A percentile compares a stretch with the other conserved stretches of the same genome.
These are phyloP conservation scores for Aricia artaxerxes DNA, from an alignment of 2,888 invertebrate genomes.

Conservation along the genomic window DNA sequence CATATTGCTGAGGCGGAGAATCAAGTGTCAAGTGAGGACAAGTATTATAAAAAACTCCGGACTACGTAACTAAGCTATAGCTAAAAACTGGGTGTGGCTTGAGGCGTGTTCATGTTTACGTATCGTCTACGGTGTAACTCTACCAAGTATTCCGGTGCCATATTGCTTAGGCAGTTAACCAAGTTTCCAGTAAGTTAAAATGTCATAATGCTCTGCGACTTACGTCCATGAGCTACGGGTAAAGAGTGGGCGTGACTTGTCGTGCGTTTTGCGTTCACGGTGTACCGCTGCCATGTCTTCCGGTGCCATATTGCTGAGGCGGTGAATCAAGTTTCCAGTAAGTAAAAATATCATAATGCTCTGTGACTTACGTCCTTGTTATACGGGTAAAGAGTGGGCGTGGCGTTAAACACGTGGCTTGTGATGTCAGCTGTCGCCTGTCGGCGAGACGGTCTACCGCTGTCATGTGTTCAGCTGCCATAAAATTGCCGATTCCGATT, in stretches of 20 bases:
- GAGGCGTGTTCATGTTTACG: constrained; percentile 92
- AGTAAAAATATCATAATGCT: constrained; percentile 48
- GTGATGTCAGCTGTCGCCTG: too few species aligned
- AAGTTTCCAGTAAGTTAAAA: constrained; percentile 84
- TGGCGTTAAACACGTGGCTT: background rate
- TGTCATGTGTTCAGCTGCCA: too few species aligned
- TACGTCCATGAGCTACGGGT: background rate
- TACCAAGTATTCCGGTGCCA: constrained; percentile 99
- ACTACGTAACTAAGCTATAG: too few species aligned
- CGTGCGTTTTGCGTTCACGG: constrained; percentile 96
- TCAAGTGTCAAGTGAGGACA: constrained; percentile 83
- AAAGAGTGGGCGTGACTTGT: background rate
- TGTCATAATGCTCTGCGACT: background rate
- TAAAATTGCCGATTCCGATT: too few species aligned
- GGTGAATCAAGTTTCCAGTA: constrained; percentile 90
- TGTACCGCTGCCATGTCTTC: constrained; percentile 98
- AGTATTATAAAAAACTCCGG: too few species aligned
- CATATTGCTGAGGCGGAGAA: constrained; percentile 95
- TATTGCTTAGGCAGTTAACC: constrained; percentile 93
- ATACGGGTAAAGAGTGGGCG: background rate
- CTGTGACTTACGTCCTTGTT: background rate
- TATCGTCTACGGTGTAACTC: constrained; percentile 95
- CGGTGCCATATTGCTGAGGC: constrained; percentile 90
- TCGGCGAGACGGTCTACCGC: too few species aligned
- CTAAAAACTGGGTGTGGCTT: too few species aligned